Evolutionary conservation across 2,888 invertebrate species (phyloP).

Genomic region (Lissonota sp.): DNA sequence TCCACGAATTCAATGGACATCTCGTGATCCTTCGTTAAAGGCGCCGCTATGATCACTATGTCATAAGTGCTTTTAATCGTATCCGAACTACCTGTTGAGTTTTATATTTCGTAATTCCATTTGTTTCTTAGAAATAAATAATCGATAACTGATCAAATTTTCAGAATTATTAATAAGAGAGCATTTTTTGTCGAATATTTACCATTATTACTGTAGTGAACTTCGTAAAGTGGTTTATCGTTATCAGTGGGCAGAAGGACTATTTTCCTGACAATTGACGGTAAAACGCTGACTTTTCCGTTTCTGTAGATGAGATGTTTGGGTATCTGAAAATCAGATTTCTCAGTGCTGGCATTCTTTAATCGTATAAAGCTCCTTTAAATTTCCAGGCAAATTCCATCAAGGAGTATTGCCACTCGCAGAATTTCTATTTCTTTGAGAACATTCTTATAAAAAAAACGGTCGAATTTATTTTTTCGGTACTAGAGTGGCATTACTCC

Average conservation of each 20-base stretch:
- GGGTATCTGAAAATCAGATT: constrained; percentile 75
- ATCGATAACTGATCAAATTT: constrained; percentile 3
- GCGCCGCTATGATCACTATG: constrained; percentile 86
- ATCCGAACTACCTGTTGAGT: constrained; percentile 68
- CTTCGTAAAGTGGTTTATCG: constrained; percentile 71
- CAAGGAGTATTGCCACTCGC: neutral
- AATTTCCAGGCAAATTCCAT: too few relatives aligned
- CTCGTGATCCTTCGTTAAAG: constrained; percentile 83
- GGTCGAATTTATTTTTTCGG: too few relatives aligned
- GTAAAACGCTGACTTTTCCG: constrained; percentile 70
- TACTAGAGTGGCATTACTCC: too few relatives aligned
- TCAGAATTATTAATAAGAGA: neutral
- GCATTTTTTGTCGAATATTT: constrained; percentile 15
- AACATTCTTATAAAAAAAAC: too few relatives aligned
- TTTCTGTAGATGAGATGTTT: constrained; percentile 76
- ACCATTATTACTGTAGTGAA: constrained; percentile 74
- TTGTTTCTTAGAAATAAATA: constrained; percentile 14
- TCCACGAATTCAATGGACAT: constrained; percentile 83
- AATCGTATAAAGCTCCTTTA: too few relatives aligned
- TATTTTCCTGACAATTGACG: constrained; percentile 75
- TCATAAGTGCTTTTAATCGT: constrained; percentile 83
- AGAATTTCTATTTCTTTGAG: neutral
- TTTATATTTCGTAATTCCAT: too few relatives aligned
- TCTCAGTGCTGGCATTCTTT: neutral
- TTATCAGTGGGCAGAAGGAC: constrained; percentile 63